Evolutionary conservation across 2,888 invertebrate species (phyloP).

Genomic region (Coremacera marginata): DNA sequence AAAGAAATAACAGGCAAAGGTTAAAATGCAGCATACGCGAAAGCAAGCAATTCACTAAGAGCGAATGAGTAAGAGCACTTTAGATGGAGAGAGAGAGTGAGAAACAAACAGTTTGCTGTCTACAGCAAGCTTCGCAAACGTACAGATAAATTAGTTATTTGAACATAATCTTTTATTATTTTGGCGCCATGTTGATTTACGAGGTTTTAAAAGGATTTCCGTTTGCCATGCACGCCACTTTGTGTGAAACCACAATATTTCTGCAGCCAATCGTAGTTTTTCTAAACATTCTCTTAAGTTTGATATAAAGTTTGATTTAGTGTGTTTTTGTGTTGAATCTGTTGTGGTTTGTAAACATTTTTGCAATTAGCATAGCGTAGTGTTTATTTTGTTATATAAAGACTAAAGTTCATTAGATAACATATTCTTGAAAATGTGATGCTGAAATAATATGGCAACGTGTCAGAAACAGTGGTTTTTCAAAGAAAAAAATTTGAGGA

Average conservation of each 20-base stretch:
- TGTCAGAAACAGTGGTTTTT: too few species aligned
- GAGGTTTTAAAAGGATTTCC: conserved; percentile 34
- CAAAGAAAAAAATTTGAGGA: too few species aligned
- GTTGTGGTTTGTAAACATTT: too few species aligned
- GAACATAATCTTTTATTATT: conserved; percentile 37
- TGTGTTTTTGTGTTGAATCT: too few species aligned
- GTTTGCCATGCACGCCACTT: background rate
- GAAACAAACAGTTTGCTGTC: background rate
- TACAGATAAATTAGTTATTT: conserved; percentile 35
- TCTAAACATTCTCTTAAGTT: too few species aligned
- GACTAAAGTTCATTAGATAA: too few species aligned
- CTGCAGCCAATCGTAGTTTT: too few species aligned
- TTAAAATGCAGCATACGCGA: background rate
- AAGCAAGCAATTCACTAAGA: background rate
- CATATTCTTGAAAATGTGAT: too few species aligned
- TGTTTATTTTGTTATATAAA: too few species aligned
- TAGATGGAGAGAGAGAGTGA: background rate
- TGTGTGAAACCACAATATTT: background rate
- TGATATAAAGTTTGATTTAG: too few species aligned
- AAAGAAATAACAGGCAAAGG: background rate
- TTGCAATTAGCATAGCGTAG: too few species aligned
- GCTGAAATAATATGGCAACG: too few species aligned
- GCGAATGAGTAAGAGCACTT: background rate
- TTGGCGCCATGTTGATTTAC: conserved; percentile 41
- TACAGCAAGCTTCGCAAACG: background rate